A percentile compares a stretch with the other conserved stretches of the same genome.
These are phyloP conservation scores for Neomicropteryx cornuta DNA, from an alignment of 1,140 invertebrate species.

Conservation along the genomic window DNA sequence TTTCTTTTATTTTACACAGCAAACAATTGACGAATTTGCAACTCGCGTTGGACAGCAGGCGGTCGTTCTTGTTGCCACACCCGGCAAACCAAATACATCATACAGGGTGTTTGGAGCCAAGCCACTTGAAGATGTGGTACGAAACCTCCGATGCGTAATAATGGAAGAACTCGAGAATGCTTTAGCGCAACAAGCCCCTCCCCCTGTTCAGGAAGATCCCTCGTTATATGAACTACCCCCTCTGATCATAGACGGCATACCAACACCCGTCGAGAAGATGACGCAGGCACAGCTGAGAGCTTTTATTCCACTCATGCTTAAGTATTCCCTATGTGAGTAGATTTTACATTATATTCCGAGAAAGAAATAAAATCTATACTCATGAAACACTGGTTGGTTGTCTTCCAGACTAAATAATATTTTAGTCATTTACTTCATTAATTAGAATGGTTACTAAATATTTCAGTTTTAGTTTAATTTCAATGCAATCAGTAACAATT, in stretches of 20 bases:
- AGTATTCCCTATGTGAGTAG: slow-evolving; percentile 77
- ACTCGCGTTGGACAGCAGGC: slow-evolving; percentile 96
- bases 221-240: slow-evolving; percentile 91
- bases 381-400: too few relatives aligned
- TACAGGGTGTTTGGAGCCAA: slow-evolving; percentile 96
- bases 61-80: slow-evolving; percentile 89
- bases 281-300: slow-evolving; percentile 93
- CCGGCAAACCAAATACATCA: slow-evolving; percentile 91
- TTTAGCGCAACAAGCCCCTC: slow-evolving; percentile 87
- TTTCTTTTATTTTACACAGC: slow-evolving; percentile 49
- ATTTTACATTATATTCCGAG: too few relatives aligned
- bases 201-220: slow-evolving; percentile 82
- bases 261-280: slow-evolving; percentile 98
- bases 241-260: slow-evolving; percentile 93
- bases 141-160: slow-evolving; percentile 79
- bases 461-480: too few relatives aligned
- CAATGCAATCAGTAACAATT: too few relatives aligned
- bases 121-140: slow-evolving; percentile 90
- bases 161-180: slow-evolving; percentile 92
- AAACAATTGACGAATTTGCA: slow-evolving; percentile 96
- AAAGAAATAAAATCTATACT: too few relatives aligned
- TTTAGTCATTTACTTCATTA: too few relatives aligned
- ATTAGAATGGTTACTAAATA: too few relatives aligned
- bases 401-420: too few relatives aligned
- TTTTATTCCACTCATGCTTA: slow-evolving; percentile 96